Conservation (phyloP, 2,113 vertebrate species). For the Acrocephalus arundinaceus region DNA sequence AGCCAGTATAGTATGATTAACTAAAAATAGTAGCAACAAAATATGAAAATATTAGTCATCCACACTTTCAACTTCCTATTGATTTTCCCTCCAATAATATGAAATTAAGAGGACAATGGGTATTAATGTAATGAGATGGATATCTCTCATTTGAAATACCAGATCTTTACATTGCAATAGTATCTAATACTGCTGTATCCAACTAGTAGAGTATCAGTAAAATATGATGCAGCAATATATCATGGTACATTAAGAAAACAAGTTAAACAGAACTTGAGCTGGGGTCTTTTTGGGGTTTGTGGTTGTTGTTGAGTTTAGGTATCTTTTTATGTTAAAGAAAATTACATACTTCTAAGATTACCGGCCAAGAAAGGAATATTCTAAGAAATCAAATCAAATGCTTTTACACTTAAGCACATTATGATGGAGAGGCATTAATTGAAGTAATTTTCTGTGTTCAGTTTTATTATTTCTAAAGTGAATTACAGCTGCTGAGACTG, state of each 20-base stretch:
- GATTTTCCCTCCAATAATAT: neutral
- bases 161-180: neutral
- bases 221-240: neutral
- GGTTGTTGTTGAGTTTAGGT: neutral
- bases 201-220: neutral
- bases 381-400: too few species aligned
- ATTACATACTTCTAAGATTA: neutral
- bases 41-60: neutral
- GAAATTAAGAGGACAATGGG: neutral
- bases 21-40: neutral
- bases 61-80: neutral
- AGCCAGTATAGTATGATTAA: neutral
- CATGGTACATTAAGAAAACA: neutral
- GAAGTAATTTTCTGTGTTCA: neutral
- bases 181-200: neutral
- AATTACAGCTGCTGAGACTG: neutral
- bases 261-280: neutral
- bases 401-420: too few species aligned
- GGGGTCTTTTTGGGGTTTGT: neutral
- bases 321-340: neutral
- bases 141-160: neutral
- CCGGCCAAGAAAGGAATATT: too few species aligned
- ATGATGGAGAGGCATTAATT: neutral
- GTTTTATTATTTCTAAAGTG: conserved; percentile 4
- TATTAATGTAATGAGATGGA: neutral